phyloP scores from a whole-genome alignment of 2,113 vertebrate genomes.

The Chaenocephalus aceratus region DNA sequence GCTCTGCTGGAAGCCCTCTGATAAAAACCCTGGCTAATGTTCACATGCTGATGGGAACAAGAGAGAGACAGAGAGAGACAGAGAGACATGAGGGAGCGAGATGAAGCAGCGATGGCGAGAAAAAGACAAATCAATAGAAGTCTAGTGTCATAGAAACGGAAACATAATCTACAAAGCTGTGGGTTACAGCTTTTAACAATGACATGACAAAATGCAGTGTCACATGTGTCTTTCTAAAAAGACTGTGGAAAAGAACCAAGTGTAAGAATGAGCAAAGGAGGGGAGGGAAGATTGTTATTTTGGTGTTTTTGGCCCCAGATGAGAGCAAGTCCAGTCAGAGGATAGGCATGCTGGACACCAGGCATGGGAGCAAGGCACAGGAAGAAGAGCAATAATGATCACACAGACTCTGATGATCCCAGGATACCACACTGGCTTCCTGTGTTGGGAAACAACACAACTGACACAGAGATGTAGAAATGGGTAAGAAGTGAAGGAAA shows the following conservation, averaged over 20 bases:
- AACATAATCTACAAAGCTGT: slow-evolving; percentile 27
- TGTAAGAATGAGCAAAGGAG: slow-evolving; percentile 56
- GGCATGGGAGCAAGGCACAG: slow-evolving; percentile 69
- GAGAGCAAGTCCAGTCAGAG: slow-evolving; percentile 78
- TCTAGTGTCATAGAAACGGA: slow-evolving; percentile 31
- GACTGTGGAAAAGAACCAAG: slow-evolving; percentile 60
- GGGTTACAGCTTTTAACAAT: slow-evolving; percentile 21
- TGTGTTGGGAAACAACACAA: slow-evolving; percentile 58
- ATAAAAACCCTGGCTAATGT: slow-evolving; percentile 81
- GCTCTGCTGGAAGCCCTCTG: slow-evolving; percentile 77
- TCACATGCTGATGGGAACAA: slow-evolving; percentile 84
- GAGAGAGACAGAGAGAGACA: slow-evolving; percentile 5
- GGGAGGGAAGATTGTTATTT: slow-evolving; percentile 74
- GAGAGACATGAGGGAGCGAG: slow-evolving; percentile 22
- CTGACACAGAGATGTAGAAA: slow-evolving; percentile 28
- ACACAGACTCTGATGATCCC: slow-evolving; percentile 70
- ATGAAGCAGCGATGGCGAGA: slow-evolving; percentile 10
- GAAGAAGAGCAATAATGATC: slow-evolving; percentile 69
- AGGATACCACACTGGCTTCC: slow-evolving; percentile 67
- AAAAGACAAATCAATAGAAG: slow-evolving; percentile 11
- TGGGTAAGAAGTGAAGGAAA: slow-evolving; percentile 21
- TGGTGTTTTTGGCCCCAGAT: slow-evolving; percentile 75
- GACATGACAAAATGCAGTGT: slow-evolving; percentile 52
- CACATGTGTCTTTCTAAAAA: slow-evolving; percentile 41
- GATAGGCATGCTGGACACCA: slow-evolving; percentile 78